Conservation (phyloP, 2,888 invertebrate species). For the Epiblema foenella region DNA sequence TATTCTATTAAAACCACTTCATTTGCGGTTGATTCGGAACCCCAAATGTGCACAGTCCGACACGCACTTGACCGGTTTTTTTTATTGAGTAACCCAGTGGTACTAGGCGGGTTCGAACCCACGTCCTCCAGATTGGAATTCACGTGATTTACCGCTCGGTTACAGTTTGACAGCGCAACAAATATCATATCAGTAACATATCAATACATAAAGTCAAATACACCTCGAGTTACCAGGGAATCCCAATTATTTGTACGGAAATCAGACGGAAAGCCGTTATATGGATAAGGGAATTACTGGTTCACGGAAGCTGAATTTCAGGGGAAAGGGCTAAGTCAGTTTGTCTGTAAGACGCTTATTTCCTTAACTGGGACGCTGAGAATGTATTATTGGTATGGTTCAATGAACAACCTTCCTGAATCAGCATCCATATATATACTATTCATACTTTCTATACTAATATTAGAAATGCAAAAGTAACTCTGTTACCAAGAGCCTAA, state of each 20-base stretch:
- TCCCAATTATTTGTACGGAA: slow-evolving; percentile 17
- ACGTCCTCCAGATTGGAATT: no score
- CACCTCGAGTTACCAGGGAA: neutral
- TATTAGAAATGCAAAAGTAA: no score
- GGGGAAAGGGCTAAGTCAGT: slow-evolving; percentile 6
- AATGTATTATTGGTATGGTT: neutral
- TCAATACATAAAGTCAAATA: neutral
- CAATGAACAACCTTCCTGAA: neutral
- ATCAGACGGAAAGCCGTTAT: slow-evolving; percentile 23
- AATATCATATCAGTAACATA: neutral
- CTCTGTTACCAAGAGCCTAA: no score
- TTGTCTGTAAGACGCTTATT: neutral
- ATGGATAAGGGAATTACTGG: slow-evolving; percentile 9
- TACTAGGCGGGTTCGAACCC: no score
- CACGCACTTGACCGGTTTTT: no score
- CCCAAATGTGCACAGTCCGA: no score
- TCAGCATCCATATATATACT: no score
- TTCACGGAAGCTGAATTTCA: slow-evolving; percentile 11
- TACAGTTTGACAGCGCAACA: neutral
- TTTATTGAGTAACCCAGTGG: no score
- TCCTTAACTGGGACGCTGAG: slow-evolving; percentile 6
- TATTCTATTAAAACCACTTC: no score
- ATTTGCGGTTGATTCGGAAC: no score
- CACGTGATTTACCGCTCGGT: no score
- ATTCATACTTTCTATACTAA: no score